A percentile compares a stretch with the other conserved stretches of the same genome.
phyloP scores from a whole-genome alignment of 1,140 invertebrate genomes.

The Drosophila mauritiana region DNA sequence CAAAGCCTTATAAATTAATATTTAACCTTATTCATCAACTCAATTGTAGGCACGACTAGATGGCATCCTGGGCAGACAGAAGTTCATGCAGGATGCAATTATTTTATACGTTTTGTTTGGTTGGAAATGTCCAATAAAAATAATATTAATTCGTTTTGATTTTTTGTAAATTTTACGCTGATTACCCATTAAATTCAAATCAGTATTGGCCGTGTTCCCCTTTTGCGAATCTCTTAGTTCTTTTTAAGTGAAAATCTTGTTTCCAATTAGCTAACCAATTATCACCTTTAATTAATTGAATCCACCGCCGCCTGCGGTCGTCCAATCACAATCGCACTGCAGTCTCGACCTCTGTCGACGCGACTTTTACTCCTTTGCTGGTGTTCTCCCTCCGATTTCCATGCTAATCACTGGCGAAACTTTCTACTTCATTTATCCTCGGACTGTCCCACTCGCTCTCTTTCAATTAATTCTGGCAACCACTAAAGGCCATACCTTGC shows the following conservation, averaged over 20 bases:
- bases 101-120: background rate
- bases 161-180: no score
- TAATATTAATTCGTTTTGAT: no score
- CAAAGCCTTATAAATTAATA: background rate
- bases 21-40: background rate
- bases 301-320: constrained; percentile 1
- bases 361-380: background rate
- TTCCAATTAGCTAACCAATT: constrained; percentile 20
- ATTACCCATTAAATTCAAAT: no score
- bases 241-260: background rate
- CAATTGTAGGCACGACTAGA: background rate
- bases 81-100: background rate
- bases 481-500: constrained; percentile 4
- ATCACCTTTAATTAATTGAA: constrained; percentile 37
- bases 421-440: constrained; percentile 40
- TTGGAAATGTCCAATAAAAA: no score
- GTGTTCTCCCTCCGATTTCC: constrained; percentile 7
- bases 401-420: constrained; percentile 53
- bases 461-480: constrained; percentile 44
- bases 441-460: constrained; percentile 5
- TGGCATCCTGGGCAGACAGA: background rate
- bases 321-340: background rate
- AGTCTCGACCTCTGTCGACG: background rate
- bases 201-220: no score
- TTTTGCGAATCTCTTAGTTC: background rate